A percentile compares a stretch with the other conserved stretches of the same genome.
These are phyloP conservation scores for Nautilus pompilius DNA, from an alignment of 1,140 invertebrate genomes.

Conservation along the genomic window DNA sequence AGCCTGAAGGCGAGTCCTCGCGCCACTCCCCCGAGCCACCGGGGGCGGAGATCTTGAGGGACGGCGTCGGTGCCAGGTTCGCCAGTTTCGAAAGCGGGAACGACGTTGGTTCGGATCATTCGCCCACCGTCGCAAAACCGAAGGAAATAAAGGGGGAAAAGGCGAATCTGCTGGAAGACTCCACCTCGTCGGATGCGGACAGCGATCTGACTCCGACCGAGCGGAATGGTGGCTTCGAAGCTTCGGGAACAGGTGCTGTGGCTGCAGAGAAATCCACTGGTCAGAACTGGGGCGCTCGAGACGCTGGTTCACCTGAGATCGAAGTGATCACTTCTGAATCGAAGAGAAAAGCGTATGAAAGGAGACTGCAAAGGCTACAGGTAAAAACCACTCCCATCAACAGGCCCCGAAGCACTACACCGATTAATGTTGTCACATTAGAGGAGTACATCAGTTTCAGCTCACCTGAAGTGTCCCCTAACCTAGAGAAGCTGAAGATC, in stretches of 20 bases:
- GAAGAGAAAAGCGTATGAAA: conserved; percentile 45
- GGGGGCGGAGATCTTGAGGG: too few relatives aligned
- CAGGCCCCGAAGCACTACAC: conserved; percentile 79
- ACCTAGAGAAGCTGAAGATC: conserved; percentile 46
- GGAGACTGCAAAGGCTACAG: conserved; percentile 55
- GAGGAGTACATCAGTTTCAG: conserved; percentile 65
- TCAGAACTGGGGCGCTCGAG: too few relatives aligned
- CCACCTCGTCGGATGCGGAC: not conserved
- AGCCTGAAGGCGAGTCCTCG: too few relatives aligned
- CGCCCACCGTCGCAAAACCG: too few relatives aligned
- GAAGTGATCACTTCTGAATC: conserved; percentile 12
- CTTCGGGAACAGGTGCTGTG: too few relatives aligned
- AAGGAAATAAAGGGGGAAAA: not conserved
- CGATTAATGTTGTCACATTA: conserved; percentile 72
- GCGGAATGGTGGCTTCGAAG: too few relatives aligned
- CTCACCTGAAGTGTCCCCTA: conserved; percentile 39
- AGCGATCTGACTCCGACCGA: not conserved
- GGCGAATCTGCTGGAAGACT: not conserved
- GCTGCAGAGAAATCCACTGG: too few relatives aligned
- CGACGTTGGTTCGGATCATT: too few relatives aligned
- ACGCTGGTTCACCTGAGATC: too few relatives aligned
- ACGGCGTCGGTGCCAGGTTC: too few relatives aligned
- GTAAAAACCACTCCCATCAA: conserved; percentile 80
- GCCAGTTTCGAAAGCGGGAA: too few relatives aligned
- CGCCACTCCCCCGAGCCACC: too few relatives aligned